Conservation (phyloP, 64 coral and sea anemone species). For the Porites lutea region DNA sequence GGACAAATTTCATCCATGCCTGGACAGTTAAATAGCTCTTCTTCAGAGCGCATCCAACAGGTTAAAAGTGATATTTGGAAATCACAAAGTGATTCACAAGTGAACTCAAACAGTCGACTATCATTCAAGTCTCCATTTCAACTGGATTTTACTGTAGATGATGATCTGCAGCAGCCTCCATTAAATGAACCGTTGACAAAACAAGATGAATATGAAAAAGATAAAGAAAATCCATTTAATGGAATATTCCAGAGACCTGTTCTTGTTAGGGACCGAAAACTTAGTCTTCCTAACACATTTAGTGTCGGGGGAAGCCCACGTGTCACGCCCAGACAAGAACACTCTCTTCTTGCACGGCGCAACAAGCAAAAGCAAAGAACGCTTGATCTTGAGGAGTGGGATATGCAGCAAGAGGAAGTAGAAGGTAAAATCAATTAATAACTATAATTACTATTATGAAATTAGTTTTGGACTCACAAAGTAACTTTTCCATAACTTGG, state of each 20-base stretch:
- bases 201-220: not conserved
- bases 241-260: conserved; percentile 78
- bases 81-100: conserved; percentile 21
- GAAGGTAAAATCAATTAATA: conserved; percentile 34
- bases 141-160: conserved; percentile 88
- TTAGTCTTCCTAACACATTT: not conserved
- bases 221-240: conserved; percentile 70
- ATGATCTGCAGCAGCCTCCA: conserved; percentile 38
- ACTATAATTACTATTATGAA: too few species aligned
- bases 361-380: conserved; percentile 90
- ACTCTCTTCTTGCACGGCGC: conserved; percentile 57
- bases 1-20: conserved; percentile 6
- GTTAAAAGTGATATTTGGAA: conserved; percentile 2
- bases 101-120: not conserved
- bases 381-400: conserved; percentile 72
- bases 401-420: conserved; percentile 66
- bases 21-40: conserved; percentile 1
- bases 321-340: conserved; percentile 17
- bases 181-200: not conserved
- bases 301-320: conserved; percentile 35
- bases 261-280: conserved; percentile 59
- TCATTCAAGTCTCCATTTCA: conserved; percentile 73
- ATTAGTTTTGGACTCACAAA: too few species aligned
- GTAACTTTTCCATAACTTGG: too few species aligned
- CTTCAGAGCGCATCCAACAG: conserved; percentile 35